These are phyloP conservation scores for Megaptera novaeangliae DNA, from an alignment of 2,113 vertebrate genomes.

Conservation along the genomic window DNA sequence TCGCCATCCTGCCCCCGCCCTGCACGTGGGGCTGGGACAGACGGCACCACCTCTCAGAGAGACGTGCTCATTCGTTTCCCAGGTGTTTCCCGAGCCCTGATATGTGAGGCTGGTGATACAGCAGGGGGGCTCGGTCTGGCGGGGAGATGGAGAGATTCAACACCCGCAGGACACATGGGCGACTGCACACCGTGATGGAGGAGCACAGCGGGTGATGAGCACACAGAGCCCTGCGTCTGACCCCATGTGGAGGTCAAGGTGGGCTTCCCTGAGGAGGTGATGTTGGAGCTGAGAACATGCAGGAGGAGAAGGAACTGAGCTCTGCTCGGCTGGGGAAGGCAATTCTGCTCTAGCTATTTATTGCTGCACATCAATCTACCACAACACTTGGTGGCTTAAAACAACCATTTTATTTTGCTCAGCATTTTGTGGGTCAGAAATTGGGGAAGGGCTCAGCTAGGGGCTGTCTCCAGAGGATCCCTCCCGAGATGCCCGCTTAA, in stretches of 20 bases:
- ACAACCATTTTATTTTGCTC: not conserved
- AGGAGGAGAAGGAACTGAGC: not conserved
- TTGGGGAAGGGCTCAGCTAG: not conserved
- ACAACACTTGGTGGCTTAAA: not conserved
- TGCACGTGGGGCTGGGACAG: not conserved
- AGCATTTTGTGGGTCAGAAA: not conserved
- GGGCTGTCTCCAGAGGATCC: not conserved
- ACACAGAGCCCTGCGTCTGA: not conserved
- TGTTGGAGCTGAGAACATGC: not conserved
- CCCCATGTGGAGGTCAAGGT: not conserved
- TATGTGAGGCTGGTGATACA: accelerated
- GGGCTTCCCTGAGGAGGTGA: not conserved
- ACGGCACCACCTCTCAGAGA: not conserved
- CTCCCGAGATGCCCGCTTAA: not conserved
- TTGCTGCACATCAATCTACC: not conserved
- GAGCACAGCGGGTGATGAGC: accelerated
- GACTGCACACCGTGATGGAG: accelerated
- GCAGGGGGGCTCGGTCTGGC: accelerated
- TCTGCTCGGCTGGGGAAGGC: not conserved
- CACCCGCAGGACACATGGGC: accelerated
- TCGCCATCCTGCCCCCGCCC: accelerated
- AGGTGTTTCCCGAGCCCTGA: no score
- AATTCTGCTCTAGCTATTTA: not conserved
- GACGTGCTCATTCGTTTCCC: not conserved
- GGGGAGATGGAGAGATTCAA: not conserved